Conservation (phyloP, 2,888 invertebrate species). For the Blastobasis adustella region DNA sequence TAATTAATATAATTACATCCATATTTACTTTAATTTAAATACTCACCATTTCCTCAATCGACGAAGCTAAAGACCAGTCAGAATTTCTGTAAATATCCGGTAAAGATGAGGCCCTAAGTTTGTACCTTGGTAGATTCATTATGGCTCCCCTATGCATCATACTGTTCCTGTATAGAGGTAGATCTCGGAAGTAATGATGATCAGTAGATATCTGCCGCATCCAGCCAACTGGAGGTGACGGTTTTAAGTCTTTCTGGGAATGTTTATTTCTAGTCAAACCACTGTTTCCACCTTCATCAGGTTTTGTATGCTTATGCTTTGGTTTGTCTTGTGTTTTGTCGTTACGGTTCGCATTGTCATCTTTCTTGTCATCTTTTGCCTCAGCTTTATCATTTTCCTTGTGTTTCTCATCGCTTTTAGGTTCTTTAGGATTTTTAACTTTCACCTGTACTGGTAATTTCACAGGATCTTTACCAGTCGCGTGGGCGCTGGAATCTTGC, state of each 20-base stretch:
- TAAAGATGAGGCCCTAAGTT: constrained; percentile 87
- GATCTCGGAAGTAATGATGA: constrained; percentile 80
- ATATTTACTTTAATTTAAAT: constrained; percentile 3
- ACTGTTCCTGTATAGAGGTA: constrained; percentile 83
- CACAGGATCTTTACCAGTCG: constrained; percentile 38
- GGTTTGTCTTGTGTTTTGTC: constrained; percentile 10
- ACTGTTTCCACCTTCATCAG: constrained; percentile 4
- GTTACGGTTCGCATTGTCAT: constrained; percentile 4
- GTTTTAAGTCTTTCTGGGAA: neutral
- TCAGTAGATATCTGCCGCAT: constrained; percentile 70
- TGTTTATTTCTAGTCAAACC: constrained; percentile 10
- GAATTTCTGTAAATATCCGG: constrained; percentile 92
- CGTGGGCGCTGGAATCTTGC: constrained; percentile 21
- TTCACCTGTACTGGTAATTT: constrained; percentile 36
- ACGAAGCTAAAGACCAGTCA: constrained; percentile 80
- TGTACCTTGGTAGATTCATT: constrained; percentile 86
- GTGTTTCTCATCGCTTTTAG: constrained; percentile 13
- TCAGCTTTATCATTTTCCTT: constrained; percentile 18
- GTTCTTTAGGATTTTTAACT: constrained; percentile 29
- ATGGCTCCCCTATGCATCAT: constrained; percentile 91
- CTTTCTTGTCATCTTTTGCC: constrained; percentile 15
- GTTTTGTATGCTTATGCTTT: constrained; percentile 4
- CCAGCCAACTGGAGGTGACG: constrained; percentile 34
- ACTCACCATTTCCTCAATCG: constrained; percentile 82
- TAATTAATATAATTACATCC: too few species aligned